Evolutionary conservation across 2,888 invertebrate species (phyloP), one percentile per base, ranked within the genome.

Genomic region (Nesidiocoris tenuis): DNA sequence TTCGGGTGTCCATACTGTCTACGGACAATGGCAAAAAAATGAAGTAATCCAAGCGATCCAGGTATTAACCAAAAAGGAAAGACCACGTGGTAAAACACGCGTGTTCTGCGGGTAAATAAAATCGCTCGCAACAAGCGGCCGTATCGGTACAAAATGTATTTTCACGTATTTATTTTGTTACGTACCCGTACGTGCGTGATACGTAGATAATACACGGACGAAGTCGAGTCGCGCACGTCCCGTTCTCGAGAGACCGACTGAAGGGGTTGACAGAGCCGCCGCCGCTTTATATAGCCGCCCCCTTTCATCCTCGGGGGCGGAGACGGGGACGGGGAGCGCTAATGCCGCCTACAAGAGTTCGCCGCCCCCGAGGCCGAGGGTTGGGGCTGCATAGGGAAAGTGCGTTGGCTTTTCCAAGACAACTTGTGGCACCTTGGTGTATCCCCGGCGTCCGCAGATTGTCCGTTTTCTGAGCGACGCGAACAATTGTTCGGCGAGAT

Each of bases 391-490:
- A 59, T 61, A 39, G 54, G 67, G 55, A 67, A n/a, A n/a, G n/a
- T n/a, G n/a, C 25, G 55, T 18, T 21, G 21, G 7, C 65, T 24
- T 16, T 18, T n/a, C 16, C 61, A 22, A 21, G 72, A 72, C 72
- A 72, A 63, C 72, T 72, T 72, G 72, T 61, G 72, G 72, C 72
- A 72, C 61, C 61, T 39, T 61, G 61, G 72, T n/a, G 72, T 59
- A 59, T 59, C 39, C 39, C 39, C 39, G 39, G n/a, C 39, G 39
- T 39, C 12, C 39, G 39, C 39, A 39, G n/a, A n/a, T n/a, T n/a
- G n/a, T n/a, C n/a, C n/a, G n/a, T n/a, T n/a, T n/a, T n/a, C n/a
- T n/a, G n/a, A n/a, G n/a, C n/a, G n/a, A n/a, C n/a, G n/a, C n/a
- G n/a, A n/a, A n/a, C n/a, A n/a, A n/a, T n/a, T n/a, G n/a, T n/a